phyloP scores from a whole-genome alignment of 2,113 vertebrate species.

The Vireo altiloquus region DNA sequence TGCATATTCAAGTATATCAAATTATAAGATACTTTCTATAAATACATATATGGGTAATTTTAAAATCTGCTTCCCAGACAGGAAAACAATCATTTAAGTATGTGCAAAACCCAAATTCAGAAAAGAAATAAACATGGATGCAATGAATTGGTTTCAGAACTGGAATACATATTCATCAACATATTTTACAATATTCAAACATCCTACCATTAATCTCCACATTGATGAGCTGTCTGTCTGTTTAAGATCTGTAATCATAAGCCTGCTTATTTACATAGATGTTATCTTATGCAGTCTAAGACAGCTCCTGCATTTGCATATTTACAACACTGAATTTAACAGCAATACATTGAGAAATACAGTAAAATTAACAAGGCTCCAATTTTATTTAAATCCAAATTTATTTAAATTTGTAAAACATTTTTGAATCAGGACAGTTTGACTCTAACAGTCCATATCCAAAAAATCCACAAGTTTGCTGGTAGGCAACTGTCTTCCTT shows the following conservation, averaged over 20 bases:
- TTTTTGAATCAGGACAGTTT: not conserved
- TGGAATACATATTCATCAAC: not conserved
- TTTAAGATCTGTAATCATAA: not conserved
- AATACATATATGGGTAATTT: conserved; percentile 18
- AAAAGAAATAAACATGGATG: not conserved
- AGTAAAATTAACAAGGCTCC: not conserved
- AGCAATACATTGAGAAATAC: not conserved
- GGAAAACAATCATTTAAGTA: conserved; percentile 7
- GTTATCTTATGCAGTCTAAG: not conserved
- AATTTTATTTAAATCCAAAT: not conserved
- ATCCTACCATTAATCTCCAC: not conserved
- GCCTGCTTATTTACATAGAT: not conserved
- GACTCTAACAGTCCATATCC: not conserved
- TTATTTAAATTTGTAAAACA: not conserved
- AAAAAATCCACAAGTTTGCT: not conserved
- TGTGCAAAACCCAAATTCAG: not conserved
- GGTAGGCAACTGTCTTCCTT: not conserved
- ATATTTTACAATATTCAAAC: conserved; percentile 1
- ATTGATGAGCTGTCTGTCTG: not conserved
- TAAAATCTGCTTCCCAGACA: conserved; percentile 1
- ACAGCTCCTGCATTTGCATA: not conserved
- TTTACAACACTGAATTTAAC: not conserved
- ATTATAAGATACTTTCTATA: not conserved
- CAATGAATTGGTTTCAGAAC: not conserved
- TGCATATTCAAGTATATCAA: conserved; percentile 14